phyloP scores from a whole-genome alignment of 2,797 vertebrate genomes.

The Enteromius fasciolatus region DNA sequence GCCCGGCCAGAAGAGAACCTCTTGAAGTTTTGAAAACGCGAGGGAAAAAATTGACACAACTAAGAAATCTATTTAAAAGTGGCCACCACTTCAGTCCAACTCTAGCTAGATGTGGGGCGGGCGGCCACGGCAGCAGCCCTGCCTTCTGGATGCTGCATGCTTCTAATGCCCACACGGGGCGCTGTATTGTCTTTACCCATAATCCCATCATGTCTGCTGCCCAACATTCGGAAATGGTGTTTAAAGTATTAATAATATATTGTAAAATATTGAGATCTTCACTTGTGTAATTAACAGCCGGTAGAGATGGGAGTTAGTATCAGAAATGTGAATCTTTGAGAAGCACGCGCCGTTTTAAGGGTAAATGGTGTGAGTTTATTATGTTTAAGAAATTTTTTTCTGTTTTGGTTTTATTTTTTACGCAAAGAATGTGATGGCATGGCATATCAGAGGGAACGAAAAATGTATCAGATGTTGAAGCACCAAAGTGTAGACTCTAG shows the following conservation, averaged over 20 bases:
- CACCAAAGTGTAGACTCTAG: slow-evolving; percentile 64
- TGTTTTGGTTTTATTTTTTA: slow-evolving; percentile 49
- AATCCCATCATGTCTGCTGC: slow-evolving; percentile 81
- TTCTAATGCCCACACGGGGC: slow-evolving; percentile 86
- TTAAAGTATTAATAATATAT: slow-evolving; percentile 79
- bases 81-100: slow-evolving; percentile 74
- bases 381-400: slow-evolving; percentile 40
- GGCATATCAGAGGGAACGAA: slow-evolving; percentile 47
- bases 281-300: slow-evolving; percentile 66
- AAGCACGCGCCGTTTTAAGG: slow-evolving; percentile 56
- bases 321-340: slow-evolving; percentile 60
- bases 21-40: slow-evolving; percentile 81
- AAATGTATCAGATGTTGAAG: slow-evolving; percentile 63
- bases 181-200: slow-evolving; percentile 83
- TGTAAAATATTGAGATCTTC: slow-evolving; percentile 63
- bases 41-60: slow-evolving; percentile 66
- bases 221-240: slow-evolving; percentile 82
- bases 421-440: slow-evolving; percentile 46
- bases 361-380: slow-evolving; percentile 53
- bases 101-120: slow-evolving; percentile 69
- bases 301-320: slow-evolving; percentile 47
- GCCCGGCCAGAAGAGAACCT: slow-evolving; percentile 85
- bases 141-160: slow-evolving; percentile 96
- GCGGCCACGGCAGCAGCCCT: slow-evolving; percentile 78
- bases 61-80: slow-evolving; percentile 69